These are phyloP conservation scores for Trogon surrucura DNA, from an alignment of 2,113 vertebrate species.

Conservation along the genomic window DNA sequence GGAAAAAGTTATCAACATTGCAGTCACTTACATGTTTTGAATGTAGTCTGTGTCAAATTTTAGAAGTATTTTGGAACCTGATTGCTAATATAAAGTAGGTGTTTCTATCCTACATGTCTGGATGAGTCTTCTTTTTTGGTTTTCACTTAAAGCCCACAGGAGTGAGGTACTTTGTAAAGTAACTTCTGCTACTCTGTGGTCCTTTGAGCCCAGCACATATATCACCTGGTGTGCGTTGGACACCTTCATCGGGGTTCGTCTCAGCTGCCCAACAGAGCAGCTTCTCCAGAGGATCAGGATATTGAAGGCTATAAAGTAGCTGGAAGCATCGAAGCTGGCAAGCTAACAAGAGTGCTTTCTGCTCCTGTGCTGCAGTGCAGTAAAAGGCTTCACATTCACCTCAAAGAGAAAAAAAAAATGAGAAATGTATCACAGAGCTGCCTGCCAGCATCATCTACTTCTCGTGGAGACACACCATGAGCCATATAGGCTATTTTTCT, in stretches of 20 bases:
- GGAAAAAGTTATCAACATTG: not conserved
- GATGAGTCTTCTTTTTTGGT: not conserved
- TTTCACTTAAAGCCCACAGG: not conserved
- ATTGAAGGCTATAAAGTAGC: not conserved
- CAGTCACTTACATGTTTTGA: not conserved
- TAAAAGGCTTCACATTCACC: not conserved
- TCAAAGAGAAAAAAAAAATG: not conserved
- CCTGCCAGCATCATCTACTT: not conserved
- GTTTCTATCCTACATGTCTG: not conserved
- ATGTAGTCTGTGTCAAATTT: not conserved
- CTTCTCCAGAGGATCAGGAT: not conserved
- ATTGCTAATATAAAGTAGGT: not conserved
- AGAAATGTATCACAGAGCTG: not conserved
- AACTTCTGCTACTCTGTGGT: not conserved
- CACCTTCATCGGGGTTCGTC: accelerated
- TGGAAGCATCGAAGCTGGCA: not conserved
- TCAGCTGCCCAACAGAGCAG: not conserved
- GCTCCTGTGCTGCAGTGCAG: not conserved
- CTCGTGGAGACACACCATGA: not conserved
- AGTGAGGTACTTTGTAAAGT: not conserved
- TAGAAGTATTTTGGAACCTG: not conserved
- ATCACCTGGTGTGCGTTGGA: not conserved
- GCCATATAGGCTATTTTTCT: not conserved
- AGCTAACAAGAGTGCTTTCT: not conserved
- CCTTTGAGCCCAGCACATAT: not conserved